Conservation (phyloP, 2,888 invertebrate species). For the Tortricodes alternella region DNA sequence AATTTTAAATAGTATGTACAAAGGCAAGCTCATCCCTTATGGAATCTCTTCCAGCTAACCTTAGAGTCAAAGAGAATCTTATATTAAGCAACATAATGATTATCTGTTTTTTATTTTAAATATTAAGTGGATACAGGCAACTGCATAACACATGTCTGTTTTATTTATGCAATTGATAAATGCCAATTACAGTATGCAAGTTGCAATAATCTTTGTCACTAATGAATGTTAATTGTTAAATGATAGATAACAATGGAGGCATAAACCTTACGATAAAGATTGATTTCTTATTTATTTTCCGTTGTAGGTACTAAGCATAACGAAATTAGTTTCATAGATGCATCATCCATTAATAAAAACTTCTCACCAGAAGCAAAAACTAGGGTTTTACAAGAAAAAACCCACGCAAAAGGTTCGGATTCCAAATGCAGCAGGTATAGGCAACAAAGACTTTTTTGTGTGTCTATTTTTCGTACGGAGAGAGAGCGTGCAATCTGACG, state of each 20-base stretch:
- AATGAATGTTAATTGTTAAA: not conserved
- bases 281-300: not conserved
- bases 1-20: no score
- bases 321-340: not conserved
- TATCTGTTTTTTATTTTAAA: no score
- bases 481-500: conserved; percentile 30
- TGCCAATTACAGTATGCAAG: not conserved
- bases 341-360: conserved; percentile 11
- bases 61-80: no score
- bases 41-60: no score
- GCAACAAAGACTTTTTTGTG: conserved; percentile 30
- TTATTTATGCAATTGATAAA: no score
- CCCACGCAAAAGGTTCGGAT: conserved; percentile 24
- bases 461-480: conserved; percentile 24
- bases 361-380: conserved; percentile 8
- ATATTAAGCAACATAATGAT: no score
- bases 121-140: no score
- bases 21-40: no score
- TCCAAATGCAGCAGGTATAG: conserved; percentile 23
- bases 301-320: not conserved
- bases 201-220: not conserved
- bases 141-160: no score
- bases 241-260: conserved; percentile 10
- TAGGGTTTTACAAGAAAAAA: conserved; percentile 3
- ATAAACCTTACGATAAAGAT: conserved; percentile 10